Conservation (phyloP, 2,113 vertebrate genomes). For the Scartelaos histophorus region DNA sequence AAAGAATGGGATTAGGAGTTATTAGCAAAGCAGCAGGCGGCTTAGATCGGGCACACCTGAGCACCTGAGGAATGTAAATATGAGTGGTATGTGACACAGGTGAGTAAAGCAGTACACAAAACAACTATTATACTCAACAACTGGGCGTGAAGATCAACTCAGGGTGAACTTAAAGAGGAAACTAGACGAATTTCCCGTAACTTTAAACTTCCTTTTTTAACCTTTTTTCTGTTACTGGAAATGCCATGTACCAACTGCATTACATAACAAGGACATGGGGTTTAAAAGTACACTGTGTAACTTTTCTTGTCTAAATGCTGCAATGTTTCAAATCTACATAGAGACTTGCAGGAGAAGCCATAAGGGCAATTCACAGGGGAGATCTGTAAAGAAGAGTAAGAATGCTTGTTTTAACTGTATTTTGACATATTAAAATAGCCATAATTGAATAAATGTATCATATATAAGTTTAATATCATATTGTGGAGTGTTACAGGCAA, state of each 20-base stretch:
- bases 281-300: too few relatives aligned
- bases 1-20: slow-evolving; percentile 48
- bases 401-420: too few relatives aligned
- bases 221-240: background rate
- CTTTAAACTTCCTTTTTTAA: background rate
- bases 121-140: slow-evolving; percentile 9
- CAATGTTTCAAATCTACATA: too few relatives aligned
- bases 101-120: slow-evolving; percentile 30
- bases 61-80: slow-evolving; percentile 59
- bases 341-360: too few relatives aligned
- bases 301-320: too few relatives aligned
- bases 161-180: slow-evolving; percentile 9
- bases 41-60: slow-evolving; percentile 44
- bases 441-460: too few relatives aligned
- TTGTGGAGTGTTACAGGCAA: too few relatives aligned
- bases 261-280: too few relatives aligned
- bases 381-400: too few relatives aligned
- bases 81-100: slow-evolving; percentile 49
- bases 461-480: too few relatives aligned
- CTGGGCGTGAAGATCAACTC: background rate
- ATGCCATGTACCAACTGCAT: background rate
- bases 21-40: slow-evolving; percentile 40
- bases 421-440: too few relatives aligned
- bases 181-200: background rate
- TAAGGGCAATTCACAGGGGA: too few relatives aligned